Percentiles rank a stretch among this genome's conserved stretches.
phyloP scores from a whole-genome alignment of 2,797 vertebrate genomes.

The Epinephelus coioides region DNA sequence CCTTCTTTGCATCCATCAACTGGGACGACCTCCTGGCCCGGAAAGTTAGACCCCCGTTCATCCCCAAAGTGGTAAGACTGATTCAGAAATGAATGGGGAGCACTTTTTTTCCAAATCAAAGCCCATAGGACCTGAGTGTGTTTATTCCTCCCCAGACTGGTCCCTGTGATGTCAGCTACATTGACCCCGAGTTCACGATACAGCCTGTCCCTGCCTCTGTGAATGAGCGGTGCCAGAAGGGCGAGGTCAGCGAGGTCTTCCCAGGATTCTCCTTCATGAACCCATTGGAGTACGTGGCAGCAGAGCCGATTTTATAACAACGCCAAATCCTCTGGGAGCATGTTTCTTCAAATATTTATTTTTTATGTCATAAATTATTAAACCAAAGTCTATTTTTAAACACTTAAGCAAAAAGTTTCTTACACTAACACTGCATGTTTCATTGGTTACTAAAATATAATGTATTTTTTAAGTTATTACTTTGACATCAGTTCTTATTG shows the following conservation, averaged over 20 bases:
- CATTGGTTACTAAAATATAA: conserved; percentile 1
- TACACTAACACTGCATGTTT: conserved; percentile 16
- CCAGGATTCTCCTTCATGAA: conserved; percentile 85
- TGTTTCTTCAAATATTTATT: conserved; percentile 63
- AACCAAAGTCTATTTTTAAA: conserved; percentile 65
- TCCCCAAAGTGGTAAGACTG: conserved; percentile 83
- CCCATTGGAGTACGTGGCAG: conserved; percentile 41
- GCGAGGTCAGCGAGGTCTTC: conserved; percentile 69
- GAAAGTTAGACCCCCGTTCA: conserved; percentile 82
- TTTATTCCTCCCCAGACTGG: conserved; percentile 69
- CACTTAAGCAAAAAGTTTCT: conserved; percentile 15
- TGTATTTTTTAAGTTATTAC: conserved; percentile 28
- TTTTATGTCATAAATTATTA: conserved; percentile 65
- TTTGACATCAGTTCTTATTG: conserved; percentile 14
- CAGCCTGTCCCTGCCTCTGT: conserved; percentile 82
- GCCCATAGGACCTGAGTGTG: background rate
- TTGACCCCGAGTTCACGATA: conserved; percentile 85
- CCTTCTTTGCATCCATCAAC: conserved; percentile 82
- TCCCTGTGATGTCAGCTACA: conserved; percentile 84
- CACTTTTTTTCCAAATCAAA: background rate
- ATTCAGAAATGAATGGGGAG: background rate
- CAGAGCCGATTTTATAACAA: conserved; percentile 57
- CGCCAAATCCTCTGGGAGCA: conserved; percentile 20
- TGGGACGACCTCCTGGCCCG: conserved; percentile 85
- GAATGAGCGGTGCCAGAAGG: conserved; percentile 61